These are phyloP conservation scores for Tipula vernalis DNA, from an alignment of 2,888 invertebrate genomes.

Conservation along the genomic window DNA sequence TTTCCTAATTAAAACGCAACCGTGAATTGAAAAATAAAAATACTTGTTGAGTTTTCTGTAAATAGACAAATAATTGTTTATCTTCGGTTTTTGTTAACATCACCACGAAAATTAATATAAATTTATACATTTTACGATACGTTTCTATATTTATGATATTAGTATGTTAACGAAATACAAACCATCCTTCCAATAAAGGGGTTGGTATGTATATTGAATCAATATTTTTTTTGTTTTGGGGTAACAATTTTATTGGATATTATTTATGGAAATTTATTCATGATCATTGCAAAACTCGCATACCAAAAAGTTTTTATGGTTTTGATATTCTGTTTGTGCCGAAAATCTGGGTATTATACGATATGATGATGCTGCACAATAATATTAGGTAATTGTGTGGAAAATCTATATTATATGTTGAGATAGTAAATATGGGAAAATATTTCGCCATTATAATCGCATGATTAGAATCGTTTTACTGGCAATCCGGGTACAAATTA, in stretches of 20 bases:
- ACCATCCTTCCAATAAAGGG: not conserved
- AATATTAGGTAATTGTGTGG: not conserved
- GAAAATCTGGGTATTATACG: not conserved
- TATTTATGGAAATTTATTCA: not conserved
- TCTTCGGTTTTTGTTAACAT: not conserved
- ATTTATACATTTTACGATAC: not conserved
- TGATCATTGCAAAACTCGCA: not conserved
- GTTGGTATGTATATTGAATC: not conserved
- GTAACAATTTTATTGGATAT: not conserved
- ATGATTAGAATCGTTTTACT: not conserved
- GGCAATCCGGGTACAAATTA: not conserved
- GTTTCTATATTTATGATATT: not conserved
- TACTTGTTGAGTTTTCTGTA: not conserved
- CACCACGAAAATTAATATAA: not conserved
- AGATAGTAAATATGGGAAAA: not conserved
- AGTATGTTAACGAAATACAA: not conserved
- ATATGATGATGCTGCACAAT: not conserved
- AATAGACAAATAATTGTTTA: not conserved
- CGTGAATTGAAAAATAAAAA: not conserved
- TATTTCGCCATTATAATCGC: not conserved
- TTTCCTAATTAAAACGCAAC: not conserved
- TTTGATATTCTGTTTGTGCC: not conserved
- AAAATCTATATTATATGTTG: not conserved
- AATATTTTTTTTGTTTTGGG: not conserved
- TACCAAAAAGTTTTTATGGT: not conserved